Evolutionary conservation across 2,797 vertebrate genomes (phyloP).

Genomic region (Oophaga sylvatica): DNA sequence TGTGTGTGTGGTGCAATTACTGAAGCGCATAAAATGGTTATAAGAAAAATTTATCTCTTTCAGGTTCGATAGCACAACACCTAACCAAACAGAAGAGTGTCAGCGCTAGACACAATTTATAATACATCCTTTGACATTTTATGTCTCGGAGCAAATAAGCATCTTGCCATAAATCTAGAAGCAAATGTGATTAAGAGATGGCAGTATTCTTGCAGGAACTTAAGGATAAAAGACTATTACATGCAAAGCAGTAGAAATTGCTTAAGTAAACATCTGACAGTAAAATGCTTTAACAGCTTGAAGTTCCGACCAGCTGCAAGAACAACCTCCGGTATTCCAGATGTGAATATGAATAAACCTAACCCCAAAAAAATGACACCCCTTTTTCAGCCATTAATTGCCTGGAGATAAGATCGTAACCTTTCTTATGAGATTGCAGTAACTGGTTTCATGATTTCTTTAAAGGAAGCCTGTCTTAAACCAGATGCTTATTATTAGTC

Average conservation of each 20-base stretch:
- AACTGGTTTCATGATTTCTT: background rate
- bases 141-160: conserved; percentile 73
- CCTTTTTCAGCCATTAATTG: background rate
- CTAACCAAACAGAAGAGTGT: conserved; percentile 76
- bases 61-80: conserved; percentile 74
- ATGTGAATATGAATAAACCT: conserved; percentile 5
- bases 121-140: conserved; percentile 78
- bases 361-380: background rate
- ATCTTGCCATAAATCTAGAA: conserved; percentile 76
- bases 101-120: conserved; percentile 77
- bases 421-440: background rate
- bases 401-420: background rate
- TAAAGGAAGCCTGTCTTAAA: background rate
- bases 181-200: conserved; percentile 75
- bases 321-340: conserved; percentile 49
- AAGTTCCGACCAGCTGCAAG: conserved; percentile 67
- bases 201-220: conserved; percentile 71
- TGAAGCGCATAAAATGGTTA: conserved; percentile 77
- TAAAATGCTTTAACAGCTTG: conserved; percentile 64
- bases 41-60: conserved; percentile 80
- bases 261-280: conserved; percentile 70
- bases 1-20: conserved; percentile 75
- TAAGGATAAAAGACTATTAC: conserved; percentile 67
- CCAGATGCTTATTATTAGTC: background rate
- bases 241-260: conserved; percentile 66